These are phyloP conservation scores for Lutraria rhynchaena DNA, from an alignment of 1,140 invertebrate species.

Conservation along the genomic window DNA sequence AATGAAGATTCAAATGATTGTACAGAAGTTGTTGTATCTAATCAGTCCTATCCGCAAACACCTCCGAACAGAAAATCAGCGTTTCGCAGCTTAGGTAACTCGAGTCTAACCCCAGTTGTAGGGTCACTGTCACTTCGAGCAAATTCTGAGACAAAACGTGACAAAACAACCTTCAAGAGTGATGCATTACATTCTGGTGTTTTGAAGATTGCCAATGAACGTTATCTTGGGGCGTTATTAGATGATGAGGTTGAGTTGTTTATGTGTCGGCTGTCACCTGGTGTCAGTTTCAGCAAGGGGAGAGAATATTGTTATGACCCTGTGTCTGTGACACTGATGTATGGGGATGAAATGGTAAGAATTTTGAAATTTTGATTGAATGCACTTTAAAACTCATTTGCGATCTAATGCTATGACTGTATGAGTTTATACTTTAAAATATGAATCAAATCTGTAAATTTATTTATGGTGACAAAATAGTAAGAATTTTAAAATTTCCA, in stretches of 20 bases:
- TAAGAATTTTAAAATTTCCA: too few species aligned
- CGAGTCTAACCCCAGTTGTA: slow-evolving; percentile 20
- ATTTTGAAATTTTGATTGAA: too few species aligned
- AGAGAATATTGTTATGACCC: slow-evolving; percentile 33
- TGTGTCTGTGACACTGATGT: slow-evolving; percentile 12
- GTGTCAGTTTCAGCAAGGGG: neutral
- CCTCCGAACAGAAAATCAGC: slow-evolving; percentile 35
- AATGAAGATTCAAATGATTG: neutral
- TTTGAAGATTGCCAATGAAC: slow-evolving; percentile 8
- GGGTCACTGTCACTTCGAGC: slow-evolving; percentile 39
- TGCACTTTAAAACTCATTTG: too few species aligned
- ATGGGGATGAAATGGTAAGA: slow-evolving; percentile 51
- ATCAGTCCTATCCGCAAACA: slow-evolving; percentile 1
- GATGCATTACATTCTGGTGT: neutral
- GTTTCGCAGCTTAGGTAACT: slow-evolving; percentile 4
- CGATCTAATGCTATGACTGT: too few species aligned
- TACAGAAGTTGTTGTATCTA: neutral
- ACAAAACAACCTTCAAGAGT: neutral
- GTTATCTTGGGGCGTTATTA: slow-evolving; percentile 28
- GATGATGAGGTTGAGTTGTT: slow-evolving; percentile 38
- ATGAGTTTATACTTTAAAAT: too few species aligned
- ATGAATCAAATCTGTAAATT: too few species aligned
- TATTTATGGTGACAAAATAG: too few species aligned
- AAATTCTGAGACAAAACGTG: slow-evolving; percentile 20
- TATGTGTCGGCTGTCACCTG: slow-evolving; percentile 18